Evolutionary conservation across 2,888 invertebrate genomes (phyloP), one percentile per base, ranked within the genome.

Genomic region (Eugnorisma glareosa): DNA sequence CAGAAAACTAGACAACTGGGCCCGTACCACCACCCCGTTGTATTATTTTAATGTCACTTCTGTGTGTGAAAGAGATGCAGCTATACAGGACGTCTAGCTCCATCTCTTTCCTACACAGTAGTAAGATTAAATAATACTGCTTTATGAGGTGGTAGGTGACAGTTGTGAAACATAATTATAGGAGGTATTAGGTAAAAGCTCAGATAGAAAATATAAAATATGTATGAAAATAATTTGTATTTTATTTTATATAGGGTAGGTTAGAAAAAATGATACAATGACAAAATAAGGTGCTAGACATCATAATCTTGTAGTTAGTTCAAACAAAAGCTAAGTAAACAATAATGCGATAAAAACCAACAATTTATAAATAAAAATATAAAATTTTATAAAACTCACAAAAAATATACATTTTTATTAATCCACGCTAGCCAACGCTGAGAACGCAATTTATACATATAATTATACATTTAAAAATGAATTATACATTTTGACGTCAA

Each of bases 401-500:
- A 77, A 81, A 78, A 77, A 77, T 85, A 82, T 82, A 82, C 74
- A 85, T 85, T 85, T 83, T 82, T 83, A 84, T 67, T 77, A 84
- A 85, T 63, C 82, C 83, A 84, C 83, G 83, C 83, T 84, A 84
- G 83, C 83, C 77, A 84, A 85, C 75, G 83, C 83, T 77, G 74
- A 84, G 43, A 85, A 82, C 73, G 85, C 83, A 84, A 84, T 85
- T 84, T 85, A 84, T 84, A 84, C 77, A 85, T 85, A 59, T 84
- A 70, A 81, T 81, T 85, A 85, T 83, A 85, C 85, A 84, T 82
- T 72, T 54, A 74, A 85, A 85, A 75, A 75, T 68, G 18, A 69
- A 77, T 75, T 77, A 84, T 85, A 82, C 85, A 84, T 85, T 84
- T 85, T 75, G 77, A 73, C 82, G 81, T 81, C 72, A 63, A 37